Base-by-base conservation (phyloP, 2,888 invertebrate species). In the Dicyrtomina minuta region DNA sequence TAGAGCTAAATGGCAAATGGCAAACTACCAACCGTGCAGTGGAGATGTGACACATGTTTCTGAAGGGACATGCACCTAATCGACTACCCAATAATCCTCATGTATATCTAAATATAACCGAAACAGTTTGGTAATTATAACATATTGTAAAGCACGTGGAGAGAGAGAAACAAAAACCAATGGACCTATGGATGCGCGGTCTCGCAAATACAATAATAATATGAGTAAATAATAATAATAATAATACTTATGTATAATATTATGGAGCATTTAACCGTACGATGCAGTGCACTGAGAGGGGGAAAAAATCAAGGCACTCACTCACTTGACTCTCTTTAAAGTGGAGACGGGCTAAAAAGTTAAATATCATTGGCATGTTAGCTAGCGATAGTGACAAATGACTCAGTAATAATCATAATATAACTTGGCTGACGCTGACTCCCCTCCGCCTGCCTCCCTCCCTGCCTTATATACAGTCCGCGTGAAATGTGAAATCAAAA, bases 381-480 rank as follows among this genome's bases (percentile, higher is more conserved):
- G 53, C 41, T n/a, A 66, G 58, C 58, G 66, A 66, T 66, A 56
- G 66, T 66, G 66, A 66, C 66, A 66, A 66, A 66, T 66, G 66
- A 66, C 58, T 66, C 43, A 43, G 66, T 66, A 66, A 66, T 66
- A 66, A 56, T 46, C n/a, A 53, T 49, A 22, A 13, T 20, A 53
- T 22, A 53, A 53, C 24, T 53, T 26, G 12, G 51, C 51, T 51
- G 51, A 51, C 51, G 51, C 51, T 51, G 51, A 51, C 51, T 20
- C 13, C 24, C 4, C 53, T 15, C 33, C 33, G 17, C 22, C 17
- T 49, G 17, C 22, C 49, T 49, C 5, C 15, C n/a, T n/a, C 5
- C 44, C n/a, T 5, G 44, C n/a, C 44, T 44, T n/a, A 44, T n/a
- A 49, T 17, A 10, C n/a, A 59, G 39, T 17, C 41, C 12, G 43